phyloP scores from a whole-genome alignment of 1,140 invertebrate species.

The Pseudoatta argentina region DNA sequence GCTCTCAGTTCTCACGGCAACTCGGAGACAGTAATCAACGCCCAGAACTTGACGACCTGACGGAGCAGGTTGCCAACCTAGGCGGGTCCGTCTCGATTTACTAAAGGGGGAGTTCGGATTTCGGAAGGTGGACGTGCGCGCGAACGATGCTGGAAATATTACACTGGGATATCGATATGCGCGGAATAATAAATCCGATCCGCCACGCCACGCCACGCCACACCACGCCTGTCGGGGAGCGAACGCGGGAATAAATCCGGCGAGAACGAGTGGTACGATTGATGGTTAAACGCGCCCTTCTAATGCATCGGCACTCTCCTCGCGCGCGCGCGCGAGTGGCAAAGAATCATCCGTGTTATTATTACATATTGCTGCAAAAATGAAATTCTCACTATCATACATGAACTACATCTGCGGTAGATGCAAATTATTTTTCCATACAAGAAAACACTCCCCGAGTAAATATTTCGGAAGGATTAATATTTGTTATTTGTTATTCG shows the following conservation, averaged over 20 bases:
- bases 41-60: conserved; percentile 29
- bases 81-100: conserved; percentile 52
- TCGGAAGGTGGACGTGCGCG: conserved; percentile 37
- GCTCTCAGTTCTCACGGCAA: conserved; percentile 20
- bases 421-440: conserved; percentile 38
- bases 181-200: conserved; percentile 56
- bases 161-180: conserved; percentile 55
- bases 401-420: neutral
- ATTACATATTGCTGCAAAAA: conserved; percentile 39
- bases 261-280: conserved; percentile 56
- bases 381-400: conserved; percentile 15
- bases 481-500: conserved; percentile 4
- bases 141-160: conserved; percentile 25
- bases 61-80: conserved; percentile 52
- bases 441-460: neutral
- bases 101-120: conserved; percentile 32
- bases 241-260: conserved; percentile 49
- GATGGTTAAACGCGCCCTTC: conserved; percentile 55
- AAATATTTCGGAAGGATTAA: neutral
- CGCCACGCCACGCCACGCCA: conserved; percentile 24
- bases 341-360: conserved; percentile 34
- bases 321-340: neutral
- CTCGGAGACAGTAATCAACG: conserved; percentile 44
- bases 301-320: conserved; percentile 58
- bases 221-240: conserved; percentile 33